A percentile compares a stretch with the other conserved stretches of the same genome.
Evolutionary conservation across 2,113 vertebrate species (phyloP).

Genomic region (Misgurnus anguillicaudatus): DNA sequence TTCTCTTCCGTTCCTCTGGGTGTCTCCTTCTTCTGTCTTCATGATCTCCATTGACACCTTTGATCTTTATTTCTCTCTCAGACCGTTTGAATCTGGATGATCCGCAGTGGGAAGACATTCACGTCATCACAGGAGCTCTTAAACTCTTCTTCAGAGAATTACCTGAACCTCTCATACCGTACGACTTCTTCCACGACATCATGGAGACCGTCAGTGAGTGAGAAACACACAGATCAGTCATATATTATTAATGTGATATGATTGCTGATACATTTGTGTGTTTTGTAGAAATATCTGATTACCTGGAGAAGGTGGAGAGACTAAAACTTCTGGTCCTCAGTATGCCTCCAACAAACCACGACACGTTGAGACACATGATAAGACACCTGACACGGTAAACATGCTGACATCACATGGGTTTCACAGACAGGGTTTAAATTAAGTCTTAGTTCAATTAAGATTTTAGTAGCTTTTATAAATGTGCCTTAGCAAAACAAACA

Average conservation of each 20-base stretch:
- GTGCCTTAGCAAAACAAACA: no score
- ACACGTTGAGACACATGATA: constrained; percentile 83
- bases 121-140: constrained; percentile 88
- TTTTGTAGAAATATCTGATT: constrained; percentile 77
- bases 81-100: constrained; percentile 84
- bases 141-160: constrained; percentile 94
- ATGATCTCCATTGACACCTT: background rate
- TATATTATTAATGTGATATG: background rate
- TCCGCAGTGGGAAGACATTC: constrained; percentile 88
- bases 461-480: no score
- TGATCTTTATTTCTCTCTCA: constrained; percentile 65
- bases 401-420: background rate
- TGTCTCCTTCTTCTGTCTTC: background rate
- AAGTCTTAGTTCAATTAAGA: no score
- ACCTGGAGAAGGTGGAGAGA: constrained; percentile 76
- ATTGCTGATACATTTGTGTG: background rate
- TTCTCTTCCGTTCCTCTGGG: background rate
- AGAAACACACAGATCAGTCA: background rate
- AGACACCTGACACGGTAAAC: constrained; percentile 82
- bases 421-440: no score
- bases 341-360: constrained; percentile 80
- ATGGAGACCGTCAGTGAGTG: constrained; percentile 81
- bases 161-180: constrained; percentile 86
- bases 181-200: constrained; percentile 75
- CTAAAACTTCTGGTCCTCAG: constrained; percentile 77